A percentile compares a stretch with the other conserved stretches of the same genome.
Conservation (phyloP, 2,113 vertebrate genomes). For the Pelusios castaneus region DNA sequence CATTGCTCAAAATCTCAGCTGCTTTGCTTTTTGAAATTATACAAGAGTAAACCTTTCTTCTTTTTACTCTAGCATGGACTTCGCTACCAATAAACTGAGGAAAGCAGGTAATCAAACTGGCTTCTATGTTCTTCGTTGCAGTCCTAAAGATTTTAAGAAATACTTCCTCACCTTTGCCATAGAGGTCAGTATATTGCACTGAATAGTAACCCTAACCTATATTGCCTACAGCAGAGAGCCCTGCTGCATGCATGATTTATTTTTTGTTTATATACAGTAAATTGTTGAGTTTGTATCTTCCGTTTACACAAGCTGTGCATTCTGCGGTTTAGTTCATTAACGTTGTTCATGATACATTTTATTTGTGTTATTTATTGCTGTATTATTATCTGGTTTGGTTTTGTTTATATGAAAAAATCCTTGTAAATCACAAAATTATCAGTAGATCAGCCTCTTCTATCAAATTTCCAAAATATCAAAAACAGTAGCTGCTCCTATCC, state of each 20-base stretch:
- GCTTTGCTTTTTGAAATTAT: not conserved
- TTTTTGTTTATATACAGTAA: not conserved
- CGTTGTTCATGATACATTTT: not conserved
- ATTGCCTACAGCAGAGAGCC: not conserved
- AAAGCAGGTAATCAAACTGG: conserved; percentile 90
- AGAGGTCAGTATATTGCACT: conserved; percentile 84
- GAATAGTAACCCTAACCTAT: not conserved
- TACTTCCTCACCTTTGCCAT: conserved; percentile 96
- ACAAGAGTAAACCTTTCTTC: not conserved
- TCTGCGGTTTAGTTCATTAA: not conserved
- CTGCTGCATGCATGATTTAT: not conserved
- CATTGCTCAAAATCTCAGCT: not conserved
- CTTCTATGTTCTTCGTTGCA: conserved; percentile 92
- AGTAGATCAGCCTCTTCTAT: not conserved
- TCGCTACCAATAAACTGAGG: conserved; percentile 89
- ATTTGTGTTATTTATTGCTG: not conserved
- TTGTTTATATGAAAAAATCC: not conserved
- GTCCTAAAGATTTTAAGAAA: conserved; percentile 94
- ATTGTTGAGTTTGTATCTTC: not conserved
- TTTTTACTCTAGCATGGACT: conserved; percentile 89
- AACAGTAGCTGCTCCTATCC: not conserved
- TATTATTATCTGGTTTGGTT: not conserved
- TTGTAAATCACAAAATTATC: not conserved
- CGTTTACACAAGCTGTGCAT: not conserved
- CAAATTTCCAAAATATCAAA: not conserved